Conservation (phyloP, 2,113 vertebrate genomes). For the Nerophis lumbriciformis region DNA sequence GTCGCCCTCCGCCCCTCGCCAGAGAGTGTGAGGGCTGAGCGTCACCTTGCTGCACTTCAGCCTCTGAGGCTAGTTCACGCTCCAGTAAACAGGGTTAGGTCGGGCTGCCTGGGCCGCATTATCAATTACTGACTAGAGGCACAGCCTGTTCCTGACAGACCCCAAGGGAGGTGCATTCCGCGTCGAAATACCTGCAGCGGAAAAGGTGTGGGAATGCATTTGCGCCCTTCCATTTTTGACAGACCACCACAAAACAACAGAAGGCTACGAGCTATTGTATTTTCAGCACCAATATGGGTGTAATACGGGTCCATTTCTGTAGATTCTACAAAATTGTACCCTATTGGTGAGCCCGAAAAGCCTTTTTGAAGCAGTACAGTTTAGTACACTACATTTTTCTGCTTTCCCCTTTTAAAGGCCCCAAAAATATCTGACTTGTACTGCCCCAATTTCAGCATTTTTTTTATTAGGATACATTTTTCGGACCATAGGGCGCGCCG, state of each 20-base stretch:
- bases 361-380: too few species aligned
- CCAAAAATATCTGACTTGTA: not conserved
- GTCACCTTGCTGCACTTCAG: conserved; percentile 58
- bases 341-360: not conserved
- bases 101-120: conserved; percentile 59
- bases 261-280: too few species aligned
- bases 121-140: conserved; percentile 69
- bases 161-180: conserved; percentile 50
- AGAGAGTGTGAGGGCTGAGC: conserved; percentile 51
- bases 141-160: conserved; percentile 61
- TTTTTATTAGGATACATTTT: too few species aligned
- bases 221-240: not conserved
- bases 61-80: conserved; percentile 62
- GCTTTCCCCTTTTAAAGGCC: too few species aligned
- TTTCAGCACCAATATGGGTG: not conserved
- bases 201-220: conserved; percentile 14
- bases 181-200: conserved; percentile 44
- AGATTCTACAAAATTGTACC: not conserved
- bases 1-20: conserved; percentile 27
- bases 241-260: too few species aligned
- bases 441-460: not conserved
- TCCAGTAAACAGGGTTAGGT: conserved; percentile 56
- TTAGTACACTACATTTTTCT: too few species aligned
- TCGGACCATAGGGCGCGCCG: too few species aligned
- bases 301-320: not conserved